Evolutionary conservation across 2,888 invertebrate species (phyloP), one percentile per base, ranked within the genome.

Genomic region (Lasioglossum morio): DNA sequence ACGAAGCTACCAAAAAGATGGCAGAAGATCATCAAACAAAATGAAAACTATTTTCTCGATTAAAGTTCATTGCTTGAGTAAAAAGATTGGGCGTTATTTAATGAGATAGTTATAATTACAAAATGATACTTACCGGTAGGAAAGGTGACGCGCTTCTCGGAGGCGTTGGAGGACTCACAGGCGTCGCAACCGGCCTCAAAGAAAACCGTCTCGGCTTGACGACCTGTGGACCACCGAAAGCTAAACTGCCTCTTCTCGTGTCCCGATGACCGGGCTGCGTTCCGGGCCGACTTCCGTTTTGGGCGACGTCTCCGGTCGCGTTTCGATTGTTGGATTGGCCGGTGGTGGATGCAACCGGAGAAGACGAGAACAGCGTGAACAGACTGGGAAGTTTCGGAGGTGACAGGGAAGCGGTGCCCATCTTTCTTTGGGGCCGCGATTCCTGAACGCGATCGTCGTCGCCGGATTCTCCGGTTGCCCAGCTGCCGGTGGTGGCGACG

Each of bases 351-450:
- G 10, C 60, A 4, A 78, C n/a, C 19, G 81, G 72, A 14, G 75
- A 48, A 1, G 94, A 95, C 1, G 96, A 95, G 86, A 96, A 96
- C 0, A 96, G 93, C 0, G 96, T 95, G 34, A 96, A 91, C 4
- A 96, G 92, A 69, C 96, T 95, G 1, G 96, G 96, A 73, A 96
- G 90, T 77, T 95, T 93, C 0, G 96, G 96, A 0, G 96, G 96
- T 1, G 95, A 95, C 12, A 96, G 90, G 19, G 95, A 95, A 30
- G 96, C 96, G 0, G 95, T 96, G 27, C 96, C 96, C 86, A 96
- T 88, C 93, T 96, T 96, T 23, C 96, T 95, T 82, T 96, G 95
- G 0, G 96, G 95, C 34, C 90, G 92, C 37, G 34, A 23, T 14
- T 53, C 46, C 8, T 14, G 57, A 16, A 7, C 16, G 0, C 46